Conservation (phyloP, 2,888 invertebrate species). For the Balanococcus diminutus region DNA sequence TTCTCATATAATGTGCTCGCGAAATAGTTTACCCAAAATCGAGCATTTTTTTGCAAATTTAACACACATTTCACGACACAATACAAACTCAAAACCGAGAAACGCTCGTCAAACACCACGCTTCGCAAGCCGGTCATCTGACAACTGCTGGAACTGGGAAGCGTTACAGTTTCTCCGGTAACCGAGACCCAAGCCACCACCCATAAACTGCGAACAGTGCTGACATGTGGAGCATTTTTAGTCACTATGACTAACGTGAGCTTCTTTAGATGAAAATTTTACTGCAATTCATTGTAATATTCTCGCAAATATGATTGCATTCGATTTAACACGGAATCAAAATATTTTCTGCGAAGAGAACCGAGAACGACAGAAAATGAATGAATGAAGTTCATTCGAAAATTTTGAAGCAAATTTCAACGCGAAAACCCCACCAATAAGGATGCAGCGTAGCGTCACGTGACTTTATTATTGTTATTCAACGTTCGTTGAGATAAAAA, state of each 20-base stretch:
- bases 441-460: not conserved
- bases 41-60: constrained; percentile 35
- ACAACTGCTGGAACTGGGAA: constrained; percentile 13
- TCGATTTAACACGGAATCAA: not conserved
- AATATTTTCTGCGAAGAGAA: too few species aligned
- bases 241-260: not conserved
- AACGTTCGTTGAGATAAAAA: constrained; percentile 1
- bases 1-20: not conserved
- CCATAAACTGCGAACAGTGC: not conserved
- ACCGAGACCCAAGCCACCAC: constrained; percentile 17
- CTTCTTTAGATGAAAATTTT: not conserved
- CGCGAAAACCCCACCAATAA: not conserved
- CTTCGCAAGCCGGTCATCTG: constrained; percentile 7
- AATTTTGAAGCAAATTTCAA: not conserved
- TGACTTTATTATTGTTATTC: not conserved
- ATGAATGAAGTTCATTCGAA: not conserved
- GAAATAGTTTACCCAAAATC: not conserved
- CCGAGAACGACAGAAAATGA: too few species aligned
- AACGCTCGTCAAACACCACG: not conserved
- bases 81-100: not conserved
- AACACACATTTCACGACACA: constrained; percentile 39
- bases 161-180: constrained; percentile 16
- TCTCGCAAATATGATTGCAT: not conserved
- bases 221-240: not conserved
- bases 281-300: too few species aligned